These are phyloP conservation scores for Diachrysia chrysitis DNA, from an alignment of 2,888 invertebrate species.

Conservation along the genomic window DNA sequence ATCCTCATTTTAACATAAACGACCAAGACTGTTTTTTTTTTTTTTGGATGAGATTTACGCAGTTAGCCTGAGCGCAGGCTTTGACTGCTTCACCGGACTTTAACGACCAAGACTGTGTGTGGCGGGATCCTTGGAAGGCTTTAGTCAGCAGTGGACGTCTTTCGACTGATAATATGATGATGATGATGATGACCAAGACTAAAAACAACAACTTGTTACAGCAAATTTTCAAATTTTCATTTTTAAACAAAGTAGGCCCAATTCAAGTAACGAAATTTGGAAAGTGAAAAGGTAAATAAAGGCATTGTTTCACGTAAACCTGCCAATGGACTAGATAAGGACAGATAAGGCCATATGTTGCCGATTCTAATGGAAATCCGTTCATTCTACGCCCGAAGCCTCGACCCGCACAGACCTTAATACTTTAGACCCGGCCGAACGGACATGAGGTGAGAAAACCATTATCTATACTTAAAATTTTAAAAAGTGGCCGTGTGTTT, in stretches of 20 bases:
- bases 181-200: no score
- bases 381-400: constrained; percentile 30
- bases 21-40: no score
- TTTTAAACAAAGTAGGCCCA: background rate
- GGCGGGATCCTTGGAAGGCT: no score
- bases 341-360: constrained; percentile 23
- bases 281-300: constrained; percentile 27
- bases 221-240: no score
- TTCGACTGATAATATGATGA: no score
- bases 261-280: background rate
- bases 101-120: no score
- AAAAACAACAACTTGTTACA: no score
- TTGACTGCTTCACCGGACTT: no score
- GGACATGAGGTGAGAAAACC: constrained; percentile 12
- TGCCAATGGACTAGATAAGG: constrained; percentile 29
- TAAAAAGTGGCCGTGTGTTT: background rate
- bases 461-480: background rate
- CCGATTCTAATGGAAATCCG: constrained; percentile 42
- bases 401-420: constrained; percentile 42
- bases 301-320: constrained; percentile 14
- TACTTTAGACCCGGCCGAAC: constrained; percentile 15
- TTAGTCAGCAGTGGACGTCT: no score
- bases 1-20: no score
- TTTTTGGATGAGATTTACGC: no score
- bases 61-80: no score